Evolutionary conservation across 2,888 invertebrate genomes (phyloP).

Genomic region (Leucophenga montana): DNA sequence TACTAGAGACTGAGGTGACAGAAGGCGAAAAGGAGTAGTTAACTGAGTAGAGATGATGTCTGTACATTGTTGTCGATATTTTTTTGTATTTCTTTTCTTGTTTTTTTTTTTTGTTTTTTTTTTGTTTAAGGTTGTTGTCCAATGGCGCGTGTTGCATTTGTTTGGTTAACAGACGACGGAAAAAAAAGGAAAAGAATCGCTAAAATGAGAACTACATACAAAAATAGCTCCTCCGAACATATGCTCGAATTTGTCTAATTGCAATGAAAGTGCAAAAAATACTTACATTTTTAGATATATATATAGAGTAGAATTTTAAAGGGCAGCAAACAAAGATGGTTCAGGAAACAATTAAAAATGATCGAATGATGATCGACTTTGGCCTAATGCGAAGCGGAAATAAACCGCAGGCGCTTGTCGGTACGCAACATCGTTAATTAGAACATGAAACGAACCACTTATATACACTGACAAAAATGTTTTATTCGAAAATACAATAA

Average conservation of each 20-base stretch:
- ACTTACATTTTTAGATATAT: neutral
- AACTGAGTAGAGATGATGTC: neutral
- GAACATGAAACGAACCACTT: too few relatives aligned
- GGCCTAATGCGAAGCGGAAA: slow-evolving; percentile 24
- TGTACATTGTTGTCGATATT: neutral
- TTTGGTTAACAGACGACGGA: neutral
- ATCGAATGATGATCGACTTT: neutral
- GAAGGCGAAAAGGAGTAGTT: neutral
- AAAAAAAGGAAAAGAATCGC: neutral
- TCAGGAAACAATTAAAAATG: neutral
- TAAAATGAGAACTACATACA: neutral
- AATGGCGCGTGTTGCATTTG: slow-evolving; percentile 14
- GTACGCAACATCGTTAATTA: neutral
- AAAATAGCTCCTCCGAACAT: neutral
- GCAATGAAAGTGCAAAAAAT: slow-evolving; percentile 16
- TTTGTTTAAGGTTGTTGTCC: neutral
- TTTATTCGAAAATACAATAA: too few relatives aligned
- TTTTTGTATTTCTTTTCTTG: neutral
- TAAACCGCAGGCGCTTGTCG: slow-evolving; percentile 16
- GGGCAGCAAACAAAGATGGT: neutral
- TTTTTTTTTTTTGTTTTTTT: neutral
- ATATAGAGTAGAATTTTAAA: too few relatives aligned
- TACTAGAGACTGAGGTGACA: neutral
- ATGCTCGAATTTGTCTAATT: neutral
- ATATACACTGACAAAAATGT: too few relatives aligned